These are phyloP conservation scores for Molorchus minor DNA, from an alignment of 2,888 invertebrate genomes.

Conservation along the genomic window DNA sequence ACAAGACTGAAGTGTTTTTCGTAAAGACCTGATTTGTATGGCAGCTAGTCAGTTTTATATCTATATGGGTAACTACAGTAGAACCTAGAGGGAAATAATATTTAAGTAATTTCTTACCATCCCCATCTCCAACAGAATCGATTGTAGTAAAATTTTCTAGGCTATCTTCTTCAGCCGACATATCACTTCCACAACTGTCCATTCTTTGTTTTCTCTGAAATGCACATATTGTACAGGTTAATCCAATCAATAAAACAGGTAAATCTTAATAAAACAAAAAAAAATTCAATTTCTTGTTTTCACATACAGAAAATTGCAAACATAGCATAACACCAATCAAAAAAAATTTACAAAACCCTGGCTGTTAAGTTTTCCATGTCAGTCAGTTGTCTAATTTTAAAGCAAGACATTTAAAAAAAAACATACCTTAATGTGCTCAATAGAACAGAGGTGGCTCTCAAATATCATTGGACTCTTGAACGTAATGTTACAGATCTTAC, in stretches of 20 bases:
- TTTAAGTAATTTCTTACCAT: slow-evolving; percentile 67
- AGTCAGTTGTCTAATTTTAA: neutral
- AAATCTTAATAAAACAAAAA: too few species aligned
- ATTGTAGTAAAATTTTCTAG: slow-evolving; percentile 87
- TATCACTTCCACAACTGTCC: slow-evolving; percentile 60
- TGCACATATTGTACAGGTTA: too few species aligned
- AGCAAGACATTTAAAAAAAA: slow-evolving; percentile 1
- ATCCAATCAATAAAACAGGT: too few species aligned
- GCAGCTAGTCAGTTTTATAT: too few species aligned
- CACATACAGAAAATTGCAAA: too few species aligned
- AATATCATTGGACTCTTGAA: slow-evolving; percentile 87
- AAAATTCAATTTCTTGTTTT: too few species aligned
- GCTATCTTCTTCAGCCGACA: slow-evolving; percentile 74
- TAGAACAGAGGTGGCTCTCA: slow-evolving; percentile 83
- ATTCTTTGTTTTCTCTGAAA: slow-evolving; percentile 68
- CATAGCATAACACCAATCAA: too few species aligned
- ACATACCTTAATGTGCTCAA: slow-evolving; percentile 81
- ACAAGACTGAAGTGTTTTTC: too few species aligned
- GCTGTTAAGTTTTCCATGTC: neutral
- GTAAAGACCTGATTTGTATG: too few species aligned
- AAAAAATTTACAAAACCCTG: too few species aligned
- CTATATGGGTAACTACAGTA: too few species aligned
- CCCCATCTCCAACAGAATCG: slow-evolving; percentile 89
- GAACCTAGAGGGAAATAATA: too few species aligned
- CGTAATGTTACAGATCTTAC: slow-evolving; percentile 78